These are phyloP conservation scores for Drosophila subsilvestris DNA, from an alignment of 2,888 invertebrate species.

Conservation along the genomic window DNA sequence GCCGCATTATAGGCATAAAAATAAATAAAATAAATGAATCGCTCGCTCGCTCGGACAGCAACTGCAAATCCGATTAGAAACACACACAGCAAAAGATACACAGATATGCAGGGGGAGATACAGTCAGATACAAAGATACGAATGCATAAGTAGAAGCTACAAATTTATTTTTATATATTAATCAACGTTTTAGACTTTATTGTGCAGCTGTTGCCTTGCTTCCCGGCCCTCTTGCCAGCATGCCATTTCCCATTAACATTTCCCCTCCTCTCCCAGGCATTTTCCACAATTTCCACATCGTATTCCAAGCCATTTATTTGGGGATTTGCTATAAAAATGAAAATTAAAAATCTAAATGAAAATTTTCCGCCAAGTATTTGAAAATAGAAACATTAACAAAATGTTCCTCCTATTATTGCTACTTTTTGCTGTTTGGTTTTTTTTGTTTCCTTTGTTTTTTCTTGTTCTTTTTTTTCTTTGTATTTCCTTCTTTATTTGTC, in stretches of 20 bases:
- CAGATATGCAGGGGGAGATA: constrained; percentile 11
- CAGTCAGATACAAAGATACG: constrained; percentile 4
- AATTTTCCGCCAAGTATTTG: constrained; percentile 58
- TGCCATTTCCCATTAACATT: constrained; percentile 31
- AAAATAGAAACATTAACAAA: constrained; percentile 61
- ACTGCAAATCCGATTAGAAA: constrained; percentile 79
- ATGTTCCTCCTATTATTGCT: constrained; percentile 28
- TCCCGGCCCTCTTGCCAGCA: not conserved
- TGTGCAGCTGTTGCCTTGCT: constrained; percentile 49
- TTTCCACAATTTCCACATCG: constrained; percentile 39
- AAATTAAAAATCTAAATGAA: constrained; percentile 46
- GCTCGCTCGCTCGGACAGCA: constrained; percentile 30
- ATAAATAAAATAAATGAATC: constrained; percentile 80
- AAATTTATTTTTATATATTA: constrained; percentile 80
- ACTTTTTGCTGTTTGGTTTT: constrained; percentile 1
- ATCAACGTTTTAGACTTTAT: constrained; percentile 66
- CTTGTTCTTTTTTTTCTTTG: not conserved
- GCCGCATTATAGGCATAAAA: constrained; percentile 82
- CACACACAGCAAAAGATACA: constrained; percentile 33
- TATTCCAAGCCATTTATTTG: constrained; percentile 60
- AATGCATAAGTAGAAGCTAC: constrained; percentile 45
- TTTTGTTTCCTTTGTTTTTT: constrained; percentile 6
- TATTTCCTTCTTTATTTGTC: constrained; percentile 55
- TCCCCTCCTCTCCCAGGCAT: not conserved
- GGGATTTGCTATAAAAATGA: constrained; percentile 64